Percentiles rank a stretch among this genome's conserved stretches.
phyloP scores from a whole-genome alignment of 1,140 invertebrate species.

The Watersipora subatra region DNA sequence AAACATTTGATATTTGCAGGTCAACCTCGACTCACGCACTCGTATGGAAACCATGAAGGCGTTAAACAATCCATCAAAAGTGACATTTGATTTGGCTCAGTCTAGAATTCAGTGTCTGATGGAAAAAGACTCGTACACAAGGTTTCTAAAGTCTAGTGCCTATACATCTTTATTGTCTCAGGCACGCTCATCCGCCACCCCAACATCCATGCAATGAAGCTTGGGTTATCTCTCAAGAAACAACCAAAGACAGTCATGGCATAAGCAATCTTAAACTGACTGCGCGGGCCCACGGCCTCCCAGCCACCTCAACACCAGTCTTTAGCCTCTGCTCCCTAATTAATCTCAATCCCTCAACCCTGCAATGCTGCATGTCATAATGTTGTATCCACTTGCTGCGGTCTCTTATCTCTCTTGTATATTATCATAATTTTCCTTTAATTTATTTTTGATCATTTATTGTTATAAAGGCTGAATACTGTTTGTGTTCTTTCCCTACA shows the following conservation, averaged over 20 bases:
- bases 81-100: conserved; percentile 47
- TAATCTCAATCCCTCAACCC: too few relatives aligned
- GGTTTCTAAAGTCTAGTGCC: conserved; percentile 49
- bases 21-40: conserved; percentile 48
- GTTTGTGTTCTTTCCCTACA: too few relatives aligned
- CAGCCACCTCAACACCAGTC: too few relatives aligned
- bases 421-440: too few relatives aligned
- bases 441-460: too few relatives aligned
- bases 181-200: conserved; percentile 37
- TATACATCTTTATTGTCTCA: too few relatives aligned
- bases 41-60: conserved; percentile 36
- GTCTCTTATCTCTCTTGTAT: too few relatives aligned
- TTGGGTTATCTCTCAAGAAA: background rate
- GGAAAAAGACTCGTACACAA: conserved; percentile 48
- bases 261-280: background rate
- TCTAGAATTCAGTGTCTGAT: conserved; percentile 46
- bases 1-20: conserved; percentile 32
- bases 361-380: too few relatives aligned
- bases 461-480: too few relatives aligned
- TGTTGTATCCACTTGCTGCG: too few relatives aligned
- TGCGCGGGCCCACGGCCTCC: too few relatives aligned
- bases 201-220: background rate
- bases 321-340: too few relatives aligned
- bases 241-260: background rate
- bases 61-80: conserved; percentile 20